A percentile compares a stretch with the other conserved stretches of the same genome.
phyloP scores from a whole-genome alignment of 37 sponge, comb jelly and placozoan genomes.

The Aphrocallistes beatrix region DNA sequence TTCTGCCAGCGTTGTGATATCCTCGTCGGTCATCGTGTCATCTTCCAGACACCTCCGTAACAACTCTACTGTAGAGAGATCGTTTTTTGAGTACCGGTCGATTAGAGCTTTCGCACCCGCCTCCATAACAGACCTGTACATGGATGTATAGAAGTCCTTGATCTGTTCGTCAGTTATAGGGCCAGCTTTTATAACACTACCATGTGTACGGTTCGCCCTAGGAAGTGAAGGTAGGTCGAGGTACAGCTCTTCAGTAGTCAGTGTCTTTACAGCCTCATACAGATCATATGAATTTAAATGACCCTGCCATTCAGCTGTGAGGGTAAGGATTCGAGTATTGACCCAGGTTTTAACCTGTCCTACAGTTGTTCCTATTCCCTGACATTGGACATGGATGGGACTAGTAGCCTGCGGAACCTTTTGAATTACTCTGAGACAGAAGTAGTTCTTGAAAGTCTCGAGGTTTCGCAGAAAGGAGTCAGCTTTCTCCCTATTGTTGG shows the following conservation, averaged over 20 bases:
- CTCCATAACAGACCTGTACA: slow-evolving; percentile 14
- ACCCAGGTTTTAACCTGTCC: background rate
- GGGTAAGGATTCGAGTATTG: slow-evolving; percentile 14
- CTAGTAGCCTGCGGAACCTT: slow-evolving; percentile 5
- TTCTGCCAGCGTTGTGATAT: slow-evolving; percentile 7
- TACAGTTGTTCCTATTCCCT: slow-evolving; percentile 8
- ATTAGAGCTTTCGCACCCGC: slow-evolving; percentile 17
- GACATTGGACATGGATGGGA: slow-evolving; percentile 14
- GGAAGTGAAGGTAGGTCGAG: background rate
- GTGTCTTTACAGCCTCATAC: background rate
- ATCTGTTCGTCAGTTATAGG: slow-evolving; percentile 1
- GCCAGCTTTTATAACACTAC: background rate
- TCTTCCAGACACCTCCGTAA: slow-evolving; percentile 15
- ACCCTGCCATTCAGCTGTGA: slow-evolving; percentile 14
- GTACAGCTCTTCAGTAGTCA: background rate
- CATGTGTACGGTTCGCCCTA: slow-evolving; percentile 19
- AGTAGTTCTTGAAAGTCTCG: slow-evolving; percentile 18
- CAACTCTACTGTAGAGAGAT: slow-evolving; percentile 19
- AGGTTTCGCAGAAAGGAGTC: background rate
- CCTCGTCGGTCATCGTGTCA: background rate
- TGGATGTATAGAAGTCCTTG: slow-evolving; percentile 16
- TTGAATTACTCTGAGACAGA: slow-evolving; percentile 9
- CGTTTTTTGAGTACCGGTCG: slow-evolving; percentile 13
- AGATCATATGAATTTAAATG: background rate
- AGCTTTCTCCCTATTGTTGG: slow-evolving; percentile 17